Percentiles rank a stretch among this genome's conserved stretches.
phyloP scores from a whole-genome alignment of 2,888 invertebrate genomes.

The Schizaphis graminum region DNA sequence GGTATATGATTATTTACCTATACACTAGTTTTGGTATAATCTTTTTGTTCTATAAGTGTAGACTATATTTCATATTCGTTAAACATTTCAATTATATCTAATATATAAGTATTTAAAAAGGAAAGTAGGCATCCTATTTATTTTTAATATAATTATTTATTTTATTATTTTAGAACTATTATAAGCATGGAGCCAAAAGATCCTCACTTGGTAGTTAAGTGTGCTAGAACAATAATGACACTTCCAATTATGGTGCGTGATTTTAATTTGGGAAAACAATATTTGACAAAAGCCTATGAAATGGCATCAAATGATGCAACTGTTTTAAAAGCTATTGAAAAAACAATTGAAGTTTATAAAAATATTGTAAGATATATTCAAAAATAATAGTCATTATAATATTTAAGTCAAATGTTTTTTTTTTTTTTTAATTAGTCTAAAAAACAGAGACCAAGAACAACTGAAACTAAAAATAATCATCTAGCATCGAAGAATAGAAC shows the following conservation, averaged over 20 bases:
- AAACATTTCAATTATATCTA: not conserved
- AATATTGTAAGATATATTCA: conserved; percentile 9
- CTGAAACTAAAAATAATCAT: not conserved
- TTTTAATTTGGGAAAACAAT: conserved; percentile 43
- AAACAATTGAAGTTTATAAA: conserved; percentile 5
- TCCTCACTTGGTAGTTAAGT: conserved; percentile 40
- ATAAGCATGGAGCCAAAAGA: conserved; percentile 57
- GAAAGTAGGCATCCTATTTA: not conserved
- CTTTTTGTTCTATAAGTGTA: not conserved
- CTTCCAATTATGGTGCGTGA: conserved; percentile 49
- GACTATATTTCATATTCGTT: not conserved
- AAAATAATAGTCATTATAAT: not conserved
- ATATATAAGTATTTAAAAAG: not conserved
- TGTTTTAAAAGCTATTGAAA: conserved; percentile 36
- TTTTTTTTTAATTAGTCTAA: not conserved
- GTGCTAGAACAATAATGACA: conserved; percentile 51
- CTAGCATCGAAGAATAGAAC: not conserved
- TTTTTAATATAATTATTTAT: not conserved
- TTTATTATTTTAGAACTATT: conserved; percentile 30
- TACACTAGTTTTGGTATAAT: not conserved
- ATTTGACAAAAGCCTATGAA: conserved; percentile 7
- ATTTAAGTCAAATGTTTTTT: not conserved
- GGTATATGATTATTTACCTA: not conserved
- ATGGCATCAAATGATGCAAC: conserved; percentile 48
- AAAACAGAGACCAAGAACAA: not conserved